Base-by-base conservation (phyloP, 2,113 vertebrate species). In the Psilopsiagon aymara region DNA sequence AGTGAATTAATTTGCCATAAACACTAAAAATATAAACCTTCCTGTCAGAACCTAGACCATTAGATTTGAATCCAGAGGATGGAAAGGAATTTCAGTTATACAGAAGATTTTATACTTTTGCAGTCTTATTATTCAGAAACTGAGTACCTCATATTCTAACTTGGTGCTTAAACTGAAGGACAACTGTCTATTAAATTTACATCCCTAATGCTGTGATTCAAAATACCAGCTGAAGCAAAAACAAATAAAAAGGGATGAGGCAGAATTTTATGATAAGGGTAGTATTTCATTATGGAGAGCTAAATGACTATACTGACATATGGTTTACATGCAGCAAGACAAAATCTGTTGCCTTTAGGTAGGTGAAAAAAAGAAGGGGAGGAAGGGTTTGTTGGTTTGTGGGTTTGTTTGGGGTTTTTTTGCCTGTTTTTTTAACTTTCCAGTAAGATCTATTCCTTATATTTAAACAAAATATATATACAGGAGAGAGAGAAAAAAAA, bases 1-100 rank as follows among this genome's bases (percentile, higher is more conserved):
- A 41, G 82, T 95, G 96, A 96, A 97, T 96, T 97, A 95, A 93
- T 96, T 94, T 98, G 29, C 78, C 62, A n/a, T 82, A 90, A 97
- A 92, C 31, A 94, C 96, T 96, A 93, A 81, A 96, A 97, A 97
- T 82, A 92, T 51, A 46, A 94, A 95, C 44, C 19, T 97, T 96
- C 29, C 28, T 90, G 63, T 97, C 87, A 95, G 25, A 98, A 74
- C 19, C 33, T 94, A 97, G 95, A 23, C 25, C 63, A 89, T 90
- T 95, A 96, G 51, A 76, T 95, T 91, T 88, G 11, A 89, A 93
- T 94, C 53, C 41, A 91, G 86, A 96, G 75, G 57, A 92, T 24
- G 10, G 83, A 92, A 75, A 52, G 64, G 66, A 94, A 92, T 96
- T 97, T 78, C 25, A 68, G 46, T 37, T 70, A 82, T 84, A n/a